phyloP scores from a whole-genome alignment of 2,113 vertebrate species.

The Cisticola juncidis region DNA sequence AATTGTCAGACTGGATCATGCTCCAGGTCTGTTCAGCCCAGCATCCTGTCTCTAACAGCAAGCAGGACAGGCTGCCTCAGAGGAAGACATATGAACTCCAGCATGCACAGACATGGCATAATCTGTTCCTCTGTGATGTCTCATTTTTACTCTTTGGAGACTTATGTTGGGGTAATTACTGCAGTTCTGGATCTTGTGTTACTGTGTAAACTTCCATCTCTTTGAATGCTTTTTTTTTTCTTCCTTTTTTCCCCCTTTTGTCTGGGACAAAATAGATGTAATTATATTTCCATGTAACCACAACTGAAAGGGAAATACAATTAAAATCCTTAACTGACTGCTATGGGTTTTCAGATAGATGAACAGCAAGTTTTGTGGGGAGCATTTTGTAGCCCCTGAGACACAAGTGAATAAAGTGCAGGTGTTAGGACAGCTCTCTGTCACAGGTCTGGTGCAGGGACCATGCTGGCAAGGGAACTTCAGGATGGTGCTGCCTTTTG shows the following conservation, averaged over 20 bases:
- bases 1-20: neutral
- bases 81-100: neutral
- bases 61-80: neutral
- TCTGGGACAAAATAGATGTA: neutral
- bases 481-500: neutral
- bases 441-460: neutral
- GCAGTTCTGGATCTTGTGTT: neutral
- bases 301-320: neutral
- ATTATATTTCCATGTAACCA: neutral
- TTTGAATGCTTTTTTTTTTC: neutral
- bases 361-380: neutral
- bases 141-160: constrained; percentile 8
- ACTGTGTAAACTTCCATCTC: constrained; percentile 21
- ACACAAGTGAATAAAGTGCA: neutral
- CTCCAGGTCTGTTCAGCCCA: neutral
- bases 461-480: accelerated
- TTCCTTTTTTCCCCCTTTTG: neutral
- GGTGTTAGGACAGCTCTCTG: neutral
- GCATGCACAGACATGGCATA: constrained; percentile 28
- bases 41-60: constrained; percentile 13
- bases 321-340: neutral
- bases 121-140: constrained; percentile 21
- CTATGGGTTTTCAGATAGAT: neutral
- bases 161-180: neutral
- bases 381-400: neutral